Percentiles rank a stretch among this genome's conserved stretches.
phyloP scores from a whole-genome alignment of 2,797 vertebrate genomes.

The Propithecus deckenii region DNA sequence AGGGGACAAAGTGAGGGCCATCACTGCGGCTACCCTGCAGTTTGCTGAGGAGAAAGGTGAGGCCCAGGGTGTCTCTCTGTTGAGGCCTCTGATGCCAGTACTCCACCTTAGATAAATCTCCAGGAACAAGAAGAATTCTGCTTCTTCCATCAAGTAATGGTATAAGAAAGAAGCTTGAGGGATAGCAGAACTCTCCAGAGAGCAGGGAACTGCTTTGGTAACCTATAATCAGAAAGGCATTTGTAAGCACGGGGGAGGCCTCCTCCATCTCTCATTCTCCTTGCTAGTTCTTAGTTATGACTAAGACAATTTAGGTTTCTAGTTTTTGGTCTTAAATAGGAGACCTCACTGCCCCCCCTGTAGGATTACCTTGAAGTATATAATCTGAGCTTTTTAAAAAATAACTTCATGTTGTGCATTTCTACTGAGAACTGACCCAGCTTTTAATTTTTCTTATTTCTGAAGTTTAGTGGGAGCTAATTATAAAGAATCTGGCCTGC shows the following conservation, averaged over 20 bases:
- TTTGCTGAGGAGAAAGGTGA: constrained; percentile 93
- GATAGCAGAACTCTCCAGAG: neutral
- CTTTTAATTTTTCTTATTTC: neutral
- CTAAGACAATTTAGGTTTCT: neutral
- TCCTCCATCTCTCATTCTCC: neutral
- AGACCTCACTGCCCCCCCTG: neutral
- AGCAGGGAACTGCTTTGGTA: neutral
- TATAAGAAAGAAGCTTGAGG: neutral
- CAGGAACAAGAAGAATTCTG: neutral
- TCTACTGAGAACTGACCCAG: constrained; percentile 11
- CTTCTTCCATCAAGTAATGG: neutral
- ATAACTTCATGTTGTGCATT: neutral
- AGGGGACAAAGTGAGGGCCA: constrained; percentile 90
- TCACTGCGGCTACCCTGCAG: constrained; percentile 90
- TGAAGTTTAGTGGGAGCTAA: neutral
- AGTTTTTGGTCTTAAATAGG: neutral
- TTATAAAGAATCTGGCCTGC: neutral
- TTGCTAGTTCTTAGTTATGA: neutral
- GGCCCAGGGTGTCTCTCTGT: neutral
- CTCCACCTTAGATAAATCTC: neutral
- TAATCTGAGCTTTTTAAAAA: neutral
- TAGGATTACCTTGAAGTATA: constrained; percentile 7
- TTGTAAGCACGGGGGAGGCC: neutral
- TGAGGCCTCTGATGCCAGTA: neutral
- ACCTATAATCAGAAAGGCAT: neutral